A percentile compares a stretch with the other conserved stretches of the same genome.
Conservation (phyloP, 2,888 invertebrate genomes). For the Ligdia adustata region DNA sequence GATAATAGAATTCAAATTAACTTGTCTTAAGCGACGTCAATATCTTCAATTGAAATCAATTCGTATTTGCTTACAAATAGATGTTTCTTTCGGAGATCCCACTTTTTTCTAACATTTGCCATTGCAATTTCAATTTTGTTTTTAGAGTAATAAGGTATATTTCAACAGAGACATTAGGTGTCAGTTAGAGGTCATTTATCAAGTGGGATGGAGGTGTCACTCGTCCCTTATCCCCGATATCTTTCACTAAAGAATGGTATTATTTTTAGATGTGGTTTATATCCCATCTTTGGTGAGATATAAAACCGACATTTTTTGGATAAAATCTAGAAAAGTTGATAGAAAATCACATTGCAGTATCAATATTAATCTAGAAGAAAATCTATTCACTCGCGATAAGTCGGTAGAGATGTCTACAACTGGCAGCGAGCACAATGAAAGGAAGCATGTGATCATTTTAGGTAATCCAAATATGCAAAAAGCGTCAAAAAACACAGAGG, state of each 20-base stretch:
- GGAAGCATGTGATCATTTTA: too few relatives aligned
- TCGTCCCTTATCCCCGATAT: constrained; percentile 47
- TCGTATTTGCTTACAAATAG: constrained; percentile 6
- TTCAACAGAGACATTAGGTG: constrained; percentile 20
- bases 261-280: constrained; percentile 36
- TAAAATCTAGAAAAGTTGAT: too few relatives aligned
- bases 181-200: constrained; percentile 61
- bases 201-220: constrained; percentile 60
- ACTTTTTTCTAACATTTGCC: background rate
- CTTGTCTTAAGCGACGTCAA: background rate
- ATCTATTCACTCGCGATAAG: too few relatives aligned
- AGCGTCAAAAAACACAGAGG: too few relatives aligned
- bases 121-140: constrained; percentile 20
- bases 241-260: constrained; percentile 54
- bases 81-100: constrained; percentile 1
- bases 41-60: constrained; percentile 2
- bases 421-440: too few relatives aligned
- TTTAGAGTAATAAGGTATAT: constrained; percentile 28
- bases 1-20: constrained; percentile 8
- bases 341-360: too few relatives aligned
- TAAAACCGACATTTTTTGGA: too few relatives aligned
- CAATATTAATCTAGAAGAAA: too few relatives aligned
- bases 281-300: too few relatives aligned
- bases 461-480: too few relatives aligned
- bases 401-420: too few relatives aligned